Evolutionary conservation across 2,113 vertebrate genomes (phyloP), one percentile per base, ranked within the genome.

Genomic region (Mustela nigripes): DNA sequence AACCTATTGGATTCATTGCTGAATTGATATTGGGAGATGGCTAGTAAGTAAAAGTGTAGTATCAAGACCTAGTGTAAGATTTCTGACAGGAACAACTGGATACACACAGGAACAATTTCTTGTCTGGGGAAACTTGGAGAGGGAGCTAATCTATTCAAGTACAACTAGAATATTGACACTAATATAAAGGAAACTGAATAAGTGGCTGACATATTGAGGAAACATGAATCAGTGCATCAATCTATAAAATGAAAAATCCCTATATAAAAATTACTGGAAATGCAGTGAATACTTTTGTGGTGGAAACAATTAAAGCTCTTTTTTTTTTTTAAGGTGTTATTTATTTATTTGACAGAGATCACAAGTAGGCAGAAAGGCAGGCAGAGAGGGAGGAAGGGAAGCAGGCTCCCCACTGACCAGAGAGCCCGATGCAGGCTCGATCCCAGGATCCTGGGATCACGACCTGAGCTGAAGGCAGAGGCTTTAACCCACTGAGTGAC

Each of bases 201-300:
- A 89, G 28, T 69, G 31, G 31, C 62, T 92, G 67, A 85, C 50
- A 76, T 60, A 79, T 16, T 93, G 78, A 93, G 69, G 53, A 87
- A 93, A 24, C 33, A 53, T 63, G 76, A 79, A 94, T 92, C 82
- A 86, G n/a, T 86, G 26, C 24, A 71, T 79, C 89, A 82, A 22
- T 71, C 87, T 83, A 69, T 89, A 81, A 94, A 91, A 78, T 31
- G 81, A 87, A 97, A 89, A 24, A 84, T 12, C 24, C n/a, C 16
- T 86, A 62, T 79, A 60, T 91, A 79, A 86, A 86, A 89, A 84
- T 87, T 76, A 85, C 28, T 96, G 36, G 63, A 95, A 89, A 94
- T 82, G 6, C 21, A 95, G 58, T 80, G 19, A 71, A 78, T 79
- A 90, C 16, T 82, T 91, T 93, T 84, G 28, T 82, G 26, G 67